phyloP scores from a whole-genome alignment of 2,113 vertebrate species.

The Camelus dromedarius region DNA sequence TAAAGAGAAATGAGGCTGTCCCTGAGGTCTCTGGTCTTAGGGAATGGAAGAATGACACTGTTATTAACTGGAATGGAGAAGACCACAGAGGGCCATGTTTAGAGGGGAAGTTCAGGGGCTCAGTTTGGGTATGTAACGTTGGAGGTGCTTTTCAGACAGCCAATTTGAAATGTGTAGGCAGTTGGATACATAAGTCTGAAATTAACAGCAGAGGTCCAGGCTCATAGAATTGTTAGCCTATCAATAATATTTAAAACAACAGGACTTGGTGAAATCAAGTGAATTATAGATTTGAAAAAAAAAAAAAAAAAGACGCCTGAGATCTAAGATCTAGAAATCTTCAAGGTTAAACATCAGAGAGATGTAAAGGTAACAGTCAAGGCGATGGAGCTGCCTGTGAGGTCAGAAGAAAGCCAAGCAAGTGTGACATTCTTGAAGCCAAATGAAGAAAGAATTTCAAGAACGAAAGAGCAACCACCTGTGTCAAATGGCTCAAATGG shows the following conservation, averaged over 20 bases:
- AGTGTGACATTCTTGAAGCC: slow-evolving; percentile 1
- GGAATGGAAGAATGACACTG: background rate
- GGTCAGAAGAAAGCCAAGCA: slow-evolving; percentile 43
- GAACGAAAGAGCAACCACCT: background rate
- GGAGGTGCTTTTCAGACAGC: background rate
- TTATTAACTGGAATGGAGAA: background rate
- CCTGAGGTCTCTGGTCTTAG: background rate
- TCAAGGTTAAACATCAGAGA: background rate
- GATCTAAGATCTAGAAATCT: background rate
- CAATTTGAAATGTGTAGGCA: background rate
- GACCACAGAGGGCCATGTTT: background rate
- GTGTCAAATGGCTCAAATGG: background rate
- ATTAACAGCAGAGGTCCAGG: background rate
- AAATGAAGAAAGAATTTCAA: slow-evolving; percentile 62
- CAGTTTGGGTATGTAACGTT: background rate
- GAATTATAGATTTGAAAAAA: background rate
- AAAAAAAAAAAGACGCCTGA: background rate
- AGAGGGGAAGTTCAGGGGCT: background rate
- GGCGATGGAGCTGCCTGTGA: background rate
- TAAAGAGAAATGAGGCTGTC: background rate
- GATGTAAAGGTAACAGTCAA: background rate
- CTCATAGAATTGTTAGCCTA: background rate
- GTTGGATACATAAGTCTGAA: background rate
- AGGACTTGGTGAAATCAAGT: background rate
- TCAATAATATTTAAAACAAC: background rate